These are phyloP conservation scores for Toxostoma redivivum DNA, from an alignment of 2,113 vertebrate species.

Conservation along the genomic window DNA sequence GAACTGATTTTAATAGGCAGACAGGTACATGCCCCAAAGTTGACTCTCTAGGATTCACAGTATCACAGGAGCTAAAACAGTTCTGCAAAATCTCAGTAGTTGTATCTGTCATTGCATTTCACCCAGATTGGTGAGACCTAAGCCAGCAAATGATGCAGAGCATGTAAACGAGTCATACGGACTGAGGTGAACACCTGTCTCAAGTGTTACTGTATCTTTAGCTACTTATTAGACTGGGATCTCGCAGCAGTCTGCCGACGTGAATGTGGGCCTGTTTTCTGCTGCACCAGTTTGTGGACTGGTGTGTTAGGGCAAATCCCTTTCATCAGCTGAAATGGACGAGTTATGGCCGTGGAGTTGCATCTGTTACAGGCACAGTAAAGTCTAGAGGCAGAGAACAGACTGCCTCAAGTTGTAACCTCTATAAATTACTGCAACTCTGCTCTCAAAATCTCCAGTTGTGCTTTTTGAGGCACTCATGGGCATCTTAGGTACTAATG, in stretches of 20 bases:
- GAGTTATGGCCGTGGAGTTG: fast-evolving
- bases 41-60: background rate
- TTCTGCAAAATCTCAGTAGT: background rate
- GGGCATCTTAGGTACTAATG: background rate
- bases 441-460: background rate
- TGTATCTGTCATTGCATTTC: background rate
- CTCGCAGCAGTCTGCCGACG: background rate
- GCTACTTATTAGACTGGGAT: background rate
- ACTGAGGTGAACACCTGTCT: background rate
- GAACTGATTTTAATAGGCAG: background rate
- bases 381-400: background rate
- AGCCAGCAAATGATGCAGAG: background rate
- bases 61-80: background rate
- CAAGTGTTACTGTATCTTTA: background rate
- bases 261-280: background rate
- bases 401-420: background rate
- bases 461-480: background rate
- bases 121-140: background rate
- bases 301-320: background rate
- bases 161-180: background rate
- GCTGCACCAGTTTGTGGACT: background rate
- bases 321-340: background rate
- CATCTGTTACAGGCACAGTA: background rate
- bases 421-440: background rate
- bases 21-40: background rate